These are phyloP conservation scores for Eudasyphora cyanicolor DNA, from an alignment of 2,888 invertebrate species.

Conservation along the genomic window DNA sequence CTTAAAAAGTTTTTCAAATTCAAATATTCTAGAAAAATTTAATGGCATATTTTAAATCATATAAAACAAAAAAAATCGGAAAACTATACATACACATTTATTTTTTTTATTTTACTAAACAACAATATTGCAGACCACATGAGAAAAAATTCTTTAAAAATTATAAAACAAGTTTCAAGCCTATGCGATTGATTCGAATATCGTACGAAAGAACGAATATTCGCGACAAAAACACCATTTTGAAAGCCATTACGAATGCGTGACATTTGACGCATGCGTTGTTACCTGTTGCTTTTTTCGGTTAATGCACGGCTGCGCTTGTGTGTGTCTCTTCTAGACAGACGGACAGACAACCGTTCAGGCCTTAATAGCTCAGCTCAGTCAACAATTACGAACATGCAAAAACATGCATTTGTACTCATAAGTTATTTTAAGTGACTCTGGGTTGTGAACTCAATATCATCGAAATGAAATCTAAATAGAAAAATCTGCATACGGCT, in stretches of 20 bases:
- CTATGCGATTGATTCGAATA: not conserved
- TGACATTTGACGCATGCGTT: constrained; percentile 65
- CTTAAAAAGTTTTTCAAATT: not conserved
- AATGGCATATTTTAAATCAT: no score
- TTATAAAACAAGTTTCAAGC: constrained; percentile 17
- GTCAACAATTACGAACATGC: not conserved
- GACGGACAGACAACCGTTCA: not conserved
- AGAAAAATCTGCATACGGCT: constrained; percentile 64
- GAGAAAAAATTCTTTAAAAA: not conserved
- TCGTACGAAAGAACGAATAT: not conserved
- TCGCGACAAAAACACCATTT: constrained; percentile 27
- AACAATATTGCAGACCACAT: not conserved
- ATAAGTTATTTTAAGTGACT: constrained; percentile 63
- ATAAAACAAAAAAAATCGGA: constrained; percentile 6
- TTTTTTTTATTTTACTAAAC: not conserved
- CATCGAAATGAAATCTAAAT: constrained; percentile 46
- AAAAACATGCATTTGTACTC: constrained; percentile 38
- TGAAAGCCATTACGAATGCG: constrained; percentile 52
- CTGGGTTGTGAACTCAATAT: constrained; percentile 63
- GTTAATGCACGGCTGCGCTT: not conserved
- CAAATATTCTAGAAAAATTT: no score
- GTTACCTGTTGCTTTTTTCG: constrained; percentile 33
- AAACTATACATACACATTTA: not conserved
- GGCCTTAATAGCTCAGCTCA: not conserved
- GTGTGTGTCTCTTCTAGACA: not conserved